phyloP scores from a whole-genome alignment of 2,113 vertebrate species.

The Astur gentilis region DNA sequence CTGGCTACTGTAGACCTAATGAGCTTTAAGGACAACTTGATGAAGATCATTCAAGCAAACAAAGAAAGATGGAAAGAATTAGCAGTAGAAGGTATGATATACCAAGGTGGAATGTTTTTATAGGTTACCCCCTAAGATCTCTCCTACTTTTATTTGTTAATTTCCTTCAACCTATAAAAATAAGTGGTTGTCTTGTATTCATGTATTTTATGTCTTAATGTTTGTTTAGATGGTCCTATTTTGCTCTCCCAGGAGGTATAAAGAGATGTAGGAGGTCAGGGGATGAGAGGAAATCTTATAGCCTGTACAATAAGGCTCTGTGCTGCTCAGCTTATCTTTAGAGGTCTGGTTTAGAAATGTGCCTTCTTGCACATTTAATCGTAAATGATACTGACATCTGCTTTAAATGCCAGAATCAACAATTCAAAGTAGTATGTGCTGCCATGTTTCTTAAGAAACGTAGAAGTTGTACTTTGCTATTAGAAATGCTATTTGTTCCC shows the following conservation, averaged over 20 bases:
- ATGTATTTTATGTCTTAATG: not conserved
- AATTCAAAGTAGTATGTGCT: not conserved
- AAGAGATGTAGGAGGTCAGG: not conserved
- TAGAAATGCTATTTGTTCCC: conserved; percentile 28
- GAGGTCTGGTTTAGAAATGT: not conserved
- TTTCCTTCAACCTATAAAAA: not conserved
- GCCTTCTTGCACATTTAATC: not conserved
- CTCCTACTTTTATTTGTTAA: not conserved
- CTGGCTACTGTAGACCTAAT: conserved; percentile 83
- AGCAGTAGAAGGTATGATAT: conserved; percentile 82
- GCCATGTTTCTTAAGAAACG: not conserved
- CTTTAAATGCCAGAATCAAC: conserved; percentile 39
- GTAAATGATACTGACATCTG: not conserved
- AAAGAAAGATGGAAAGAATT: conserved; percentile 95
- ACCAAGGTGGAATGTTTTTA: not conserved
- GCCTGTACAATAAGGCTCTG: not conserved
- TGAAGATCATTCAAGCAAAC: conserved; percentile 88
- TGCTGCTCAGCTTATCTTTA: not conserved
- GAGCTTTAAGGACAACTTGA: conserved; percentile 81
- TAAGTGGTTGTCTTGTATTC: not conserved
- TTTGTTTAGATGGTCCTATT: not conserved
- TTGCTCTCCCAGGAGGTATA: not conserved
- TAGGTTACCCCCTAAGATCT: not conserved
- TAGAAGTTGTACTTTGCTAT: not conserved
- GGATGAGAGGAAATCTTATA: not conserved